Conservation (phyloP, 1,140 invertebrate species). For the Tetranychus urticae region DNA sequence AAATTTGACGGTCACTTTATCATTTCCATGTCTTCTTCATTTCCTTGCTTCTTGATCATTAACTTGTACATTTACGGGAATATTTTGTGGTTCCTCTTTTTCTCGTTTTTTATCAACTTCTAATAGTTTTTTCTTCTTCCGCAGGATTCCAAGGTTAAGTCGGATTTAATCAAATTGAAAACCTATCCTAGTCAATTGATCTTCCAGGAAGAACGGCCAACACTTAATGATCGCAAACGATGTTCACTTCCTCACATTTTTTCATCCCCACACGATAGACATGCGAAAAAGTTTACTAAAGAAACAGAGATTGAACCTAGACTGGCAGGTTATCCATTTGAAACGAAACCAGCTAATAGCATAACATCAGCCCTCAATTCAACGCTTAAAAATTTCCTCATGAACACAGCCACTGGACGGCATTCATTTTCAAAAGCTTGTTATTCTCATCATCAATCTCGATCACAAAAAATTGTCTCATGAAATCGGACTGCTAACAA, state of each 20-base stretch:
- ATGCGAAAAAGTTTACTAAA: neutral
- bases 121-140: too few relatives aligned
- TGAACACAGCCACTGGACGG: neutral
- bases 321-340: neutral
- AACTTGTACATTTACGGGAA: too few relatives aligned
- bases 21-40: too few relatives aligned
- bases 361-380: neutral
- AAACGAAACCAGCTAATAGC: neutral
- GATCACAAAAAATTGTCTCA: too few relatives aligned
- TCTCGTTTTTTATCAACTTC: too few relatives aligned
- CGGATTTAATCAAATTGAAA: neutral
- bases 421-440: neutral
- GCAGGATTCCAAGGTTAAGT: neutral
- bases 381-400: neutral
- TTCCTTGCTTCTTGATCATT: too few relatives aligned
- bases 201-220: neutral
- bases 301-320: neutral
- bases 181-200: neutral
- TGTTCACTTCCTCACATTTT: neutral
- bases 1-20: too few relatives aligned
- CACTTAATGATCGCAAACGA: neutral
- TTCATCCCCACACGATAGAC: neutral
- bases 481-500: too few relatives aligned
- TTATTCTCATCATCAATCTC: too few relatives aligned
- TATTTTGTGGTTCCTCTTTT: too few relatives aligned